A percentile compares a stretch with the other conserved stretches of the same genome.
Conservation (phyloP, 2,888 invertebrate species). For the Julus scandinavius region DNA sequence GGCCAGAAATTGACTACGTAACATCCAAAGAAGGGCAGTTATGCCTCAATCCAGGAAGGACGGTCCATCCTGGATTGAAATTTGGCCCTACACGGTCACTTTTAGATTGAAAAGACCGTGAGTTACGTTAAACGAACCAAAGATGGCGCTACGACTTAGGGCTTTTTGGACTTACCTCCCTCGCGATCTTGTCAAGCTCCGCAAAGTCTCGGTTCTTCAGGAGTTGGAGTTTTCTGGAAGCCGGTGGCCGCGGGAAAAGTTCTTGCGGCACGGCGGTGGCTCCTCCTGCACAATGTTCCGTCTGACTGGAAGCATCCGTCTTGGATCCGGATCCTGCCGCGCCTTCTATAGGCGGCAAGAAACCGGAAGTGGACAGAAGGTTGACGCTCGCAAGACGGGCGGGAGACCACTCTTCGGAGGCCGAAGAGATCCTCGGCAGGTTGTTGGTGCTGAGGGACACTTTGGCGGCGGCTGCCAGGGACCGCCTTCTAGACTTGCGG, state of each 20-base stretch:
- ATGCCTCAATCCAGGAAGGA: no score
- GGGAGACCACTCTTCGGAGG: neutral
- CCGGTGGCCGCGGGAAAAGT: slow-evolving; percentile 62
- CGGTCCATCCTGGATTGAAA: no score
- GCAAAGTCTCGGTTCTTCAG: slow-evolving; percentile 57
- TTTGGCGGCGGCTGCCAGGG: neutral
- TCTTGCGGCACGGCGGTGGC: slow-evolving; percentile 61
- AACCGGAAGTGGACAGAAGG: neutral
- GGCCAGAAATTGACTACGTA: no score
- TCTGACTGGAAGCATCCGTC: neutral
- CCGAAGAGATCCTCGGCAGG: neutral
- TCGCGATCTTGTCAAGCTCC: neutral
- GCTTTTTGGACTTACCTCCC: neutral
- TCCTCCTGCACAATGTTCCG: slow-evolving; percentile 56
- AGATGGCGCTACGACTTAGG: no score
- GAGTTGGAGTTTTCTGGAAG: slow-evolving; percentile 61
- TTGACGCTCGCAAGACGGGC: neutral
- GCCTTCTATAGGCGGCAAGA: neutral
- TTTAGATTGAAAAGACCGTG: no score
- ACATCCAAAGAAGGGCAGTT: no score
- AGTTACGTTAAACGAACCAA: no score
- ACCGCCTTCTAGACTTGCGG: neutral
- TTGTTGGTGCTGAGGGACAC: neutral
- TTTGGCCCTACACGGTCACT: no score
- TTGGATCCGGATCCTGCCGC: neutral